phyloP scores from a whole-genome alignment of 2,888 invertebrate species.

The Cosmopolites sordidus region DNA sequence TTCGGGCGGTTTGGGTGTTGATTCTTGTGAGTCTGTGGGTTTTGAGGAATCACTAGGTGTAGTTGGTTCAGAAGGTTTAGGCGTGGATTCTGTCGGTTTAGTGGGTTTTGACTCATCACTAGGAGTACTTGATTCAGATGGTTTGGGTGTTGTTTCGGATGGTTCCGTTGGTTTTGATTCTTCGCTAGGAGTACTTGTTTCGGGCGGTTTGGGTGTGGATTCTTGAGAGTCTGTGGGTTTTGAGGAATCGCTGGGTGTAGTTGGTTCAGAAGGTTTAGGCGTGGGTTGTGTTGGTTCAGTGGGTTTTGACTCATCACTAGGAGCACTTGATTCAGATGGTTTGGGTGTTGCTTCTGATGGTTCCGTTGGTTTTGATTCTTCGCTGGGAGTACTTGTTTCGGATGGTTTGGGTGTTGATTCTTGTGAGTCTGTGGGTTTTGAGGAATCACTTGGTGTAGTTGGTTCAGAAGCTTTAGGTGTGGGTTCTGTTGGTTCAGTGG shows the following conservation, averaged over 20 bases:
- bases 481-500: constrained; percentile 3
- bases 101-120: not conserved
- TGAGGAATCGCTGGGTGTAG: constrained; percentile 5
- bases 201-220: too few relatives aligned
- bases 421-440: not conserved
- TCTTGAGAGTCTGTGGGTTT: constrained; percentile 1
- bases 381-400: not conserved
- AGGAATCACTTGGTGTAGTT: constrained; percentile 1
- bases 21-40: constrained; percentile 9
- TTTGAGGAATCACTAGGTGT: constrained; percentile 7
- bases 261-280: not conserved
- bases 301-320: constrained; percentile 7
- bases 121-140: not conserved
- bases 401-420: constrained; percentile 2
- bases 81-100: constrained; percentile 5
- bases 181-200: not conserved
- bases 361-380: constrained; percentile 4
- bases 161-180: not conserved
- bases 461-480: constrained; percentile 3
- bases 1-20: constrained; percentile 10
- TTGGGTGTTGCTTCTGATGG: constrained; percentile 1
- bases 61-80: constrained; percentile 4
- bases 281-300: constrained; percentile 6
- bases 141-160: not conserved
- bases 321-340: constrained; percentile 3